Conservation (phyloP, 2,888 invertebrate genomes). For the Trachelus troglodyta region DNA sequence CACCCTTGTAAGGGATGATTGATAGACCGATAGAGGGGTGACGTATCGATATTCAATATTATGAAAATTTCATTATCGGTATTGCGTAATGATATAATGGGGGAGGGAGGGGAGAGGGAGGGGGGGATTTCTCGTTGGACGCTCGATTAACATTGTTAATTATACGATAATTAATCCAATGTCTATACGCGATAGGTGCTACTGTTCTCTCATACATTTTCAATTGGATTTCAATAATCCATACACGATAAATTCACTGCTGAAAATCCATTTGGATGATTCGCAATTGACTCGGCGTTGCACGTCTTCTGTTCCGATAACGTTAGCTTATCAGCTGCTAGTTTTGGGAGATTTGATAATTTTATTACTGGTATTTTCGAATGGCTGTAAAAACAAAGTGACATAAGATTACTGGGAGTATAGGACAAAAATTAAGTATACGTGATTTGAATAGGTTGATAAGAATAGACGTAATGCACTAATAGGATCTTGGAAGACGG, state of each 20-base stretch:
- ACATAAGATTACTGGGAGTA: neutral
- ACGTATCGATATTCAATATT: constrained; percentile 58
- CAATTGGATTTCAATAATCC: constrained; percentile 49
- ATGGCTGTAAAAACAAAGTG: neutral
- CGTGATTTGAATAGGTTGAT: neutral
- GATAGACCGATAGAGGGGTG: constrained; percentile 48
- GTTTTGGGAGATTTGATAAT: neutral
- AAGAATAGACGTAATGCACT: constrained; percentile 49
- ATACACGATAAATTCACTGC: neutral
- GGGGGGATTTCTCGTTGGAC: constrained; percentile 40
- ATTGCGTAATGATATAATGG: constrained; percentile 56
- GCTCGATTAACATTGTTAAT: constrained; percentile 62
- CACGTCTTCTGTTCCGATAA: neutral
- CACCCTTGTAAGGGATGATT: constrained; percentile 35
- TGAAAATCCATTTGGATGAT: neutral
- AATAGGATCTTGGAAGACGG: constrained; percentile 57
- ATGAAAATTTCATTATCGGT: constrained; percentile 59
- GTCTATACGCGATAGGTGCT: constrained; percentile 20
- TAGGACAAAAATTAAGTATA: neutral
- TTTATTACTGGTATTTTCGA: neutral
- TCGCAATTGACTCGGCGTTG: neutral
- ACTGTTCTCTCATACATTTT: constrained; percentile 27
- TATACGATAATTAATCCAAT: constrained; percentile 51
- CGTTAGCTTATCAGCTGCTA: neutral
- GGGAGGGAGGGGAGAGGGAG: constrained; percentile 20